Percentiles rank a stretch among this genome's conserved stretches.
Evolutionary conservation across 2,113 vertebrate genomes (phyloP).

Genomic region (Syngnathus floridae): DNA sequence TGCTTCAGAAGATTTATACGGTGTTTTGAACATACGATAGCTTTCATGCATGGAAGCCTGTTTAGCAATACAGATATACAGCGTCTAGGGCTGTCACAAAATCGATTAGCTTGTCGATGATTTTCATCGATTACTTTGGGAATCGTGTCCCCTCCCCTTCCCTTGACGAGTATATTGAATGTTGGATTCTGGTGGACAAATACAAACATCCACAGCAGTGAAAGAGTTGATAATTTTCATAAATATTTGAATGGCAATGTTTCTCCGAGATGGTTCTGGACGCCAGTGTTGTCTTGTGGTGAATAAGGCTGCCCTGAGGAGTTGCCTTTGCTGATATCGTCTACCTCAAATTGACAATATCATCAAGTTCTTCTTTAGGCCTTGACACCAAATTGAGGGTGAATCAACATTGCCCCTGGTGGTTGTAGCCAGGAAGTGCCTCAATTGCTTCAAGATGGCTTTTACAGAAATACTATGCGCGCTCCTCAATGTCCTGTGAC

Average conservation of each 20-base stretch:
- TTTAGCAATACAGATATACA: too few relatives aligned
- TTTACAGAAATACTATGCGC: background rate
- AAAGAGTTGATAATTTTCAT: background rate
- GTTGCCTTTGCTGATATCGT: background rate
- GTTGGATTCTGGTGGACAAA: too few relatives aligned
- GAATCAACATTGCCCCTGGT: background rate
- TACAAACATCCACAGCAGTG: too few relatives aligned
- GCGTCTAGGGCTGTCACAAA: too few relatives aligned
- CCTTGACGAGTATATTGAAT: too few relatives aligned
- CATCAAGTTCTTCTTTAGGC: background rate
- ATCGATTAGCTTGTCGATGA: too few relatives aligned
- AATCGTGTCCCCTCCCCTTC: too few relatives aligned
- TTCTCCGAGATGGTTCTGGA: background rate
- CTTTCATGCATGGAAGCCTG: background rate
- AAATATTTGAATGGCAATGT: background rate
- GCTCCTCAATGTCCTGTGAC: constrained; percentile 13
- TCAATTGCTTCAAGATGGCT: background rate
- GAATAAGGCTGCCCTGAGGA: background rate
- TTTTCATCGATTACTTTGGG: too few relatives aligned
- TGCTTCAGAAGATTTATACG: background rate
- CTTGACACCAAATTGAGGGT: background rate
- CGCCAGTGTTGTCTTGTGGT: background rate
- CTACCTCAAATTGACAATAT: background rate
- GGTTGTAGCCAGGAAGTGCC: background rate
- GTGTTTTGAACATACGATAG: background rate